Evolutionary conservation across 2,888 invertebrate genomes (phyloP), one percentile per base, ranked within the genome.

Genomic region (Phyllotreta cruciferae): DNA sequence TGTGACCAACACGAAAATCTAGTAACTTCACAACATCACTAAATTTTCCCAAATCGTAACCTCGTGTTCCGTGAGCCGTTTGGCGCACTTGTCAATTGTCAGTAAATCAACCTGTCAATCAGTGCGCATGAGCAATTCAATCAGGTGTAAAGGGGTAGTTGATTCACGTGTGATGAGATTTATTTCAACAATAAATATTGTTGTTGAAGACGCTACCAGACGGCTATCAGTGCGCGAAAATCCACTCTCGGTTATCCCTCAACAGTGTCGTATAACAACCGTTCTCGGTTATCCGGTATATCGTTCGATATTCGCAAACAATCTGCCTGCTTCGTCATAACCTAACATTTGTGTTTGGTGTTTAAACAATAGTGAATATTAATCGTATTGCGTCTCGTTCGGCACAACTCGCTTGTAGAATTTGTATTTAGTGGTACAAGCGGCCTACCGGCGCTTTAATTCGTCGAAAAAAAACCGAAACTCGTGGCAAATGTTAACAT

Each of bases 141-240:
- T 54, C 36, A 66, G 66, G 65, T 72, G 67, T 57, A 54, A 63
- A 71, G 70, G 67, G 67, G 69, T 72, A 70, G 69, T 71, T 70
- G 70, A 68, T 66, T 71, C 73, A 72, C 70, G 68, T 73, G 73
- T 71, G 71, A 71, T 62, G 66, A 66, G 66, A 68, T 66, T 69
- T 58, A 67, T 65, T 68, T 69, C 68, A 70, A 63, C 60, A 69
- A 70, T 66, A 70, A 72, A 64, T 66, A 62, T 49, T 39, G 36
- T 24, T 24, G 24, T 24, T 24, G 13, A 50, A 24, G 44, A 67
- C 64, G 50, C 63, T 14, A 41, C 60, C 45, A 66, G 54, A 60
- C 14, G 36, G 24, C 47, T 47, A 41, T 63, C 47, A 39, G 24
- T 24, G 24, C 24, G 24, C 24, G 24, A 24, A 24, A 24, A 24